These are phyloP conservation scores for Hedya salicella DNA, from an alignment of 2,888 invertebrate species.

Conservation along the genomic window DNA sequence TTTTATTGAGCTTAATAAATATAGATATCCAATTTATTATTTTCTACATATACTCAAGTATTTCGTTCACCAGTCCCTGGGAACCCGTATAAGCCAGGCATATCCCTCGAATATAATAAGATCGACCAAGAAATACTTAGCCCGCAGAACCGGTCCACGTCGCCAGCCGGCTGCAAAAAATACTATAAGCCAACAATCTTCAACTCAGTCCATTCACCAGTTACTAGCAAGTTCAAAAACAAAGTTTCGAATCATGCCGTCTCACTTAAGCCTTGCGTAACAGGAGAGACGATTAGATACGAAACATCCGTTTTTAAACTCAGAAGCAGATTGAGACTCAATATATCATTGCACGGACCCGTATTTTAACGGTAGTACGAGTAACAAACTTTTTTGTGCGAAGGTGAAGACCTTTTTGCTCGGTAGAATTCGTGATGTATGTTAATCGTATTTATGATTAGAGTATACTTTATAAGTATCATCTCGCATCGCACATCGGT, in stretches of 20 bases:
- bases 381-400: too few relatives aligned
- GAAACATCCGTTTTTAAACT: neutral
- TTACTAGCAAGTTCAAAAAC: neutral
- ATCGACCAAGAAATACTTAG: conserved; percentile 11
- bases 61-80: neutral
- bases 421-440: too few relatives aligned
- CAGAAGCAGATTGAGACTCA: too few relatives aligned
- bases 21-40: too few relatives aligned
- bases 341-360: too few relatives aligned
- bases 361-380: too few relatives aligned
- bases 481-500: too few relatives aligned
- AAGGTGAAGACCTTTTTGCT: too few relatives aligned
- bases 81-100: neutral
- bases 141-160: conserved; percentile 25
- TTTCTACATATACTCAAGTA: too few relatives aligned
- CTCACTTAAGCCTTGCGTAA: neutral
- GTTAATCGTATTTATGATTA: too few relatives aligned
- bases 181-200: conserved; percentile 23
- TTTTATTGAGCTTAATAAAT: too few relatives aligned
- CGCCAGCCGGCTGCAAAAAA: conserved; percentile 23
- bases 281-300: neutral
- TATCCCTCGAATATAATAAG: neutral
- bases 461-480: too few relatives aligned
- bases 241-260: neutral
- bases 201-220: conserved; percentile 21